phyloP scores from a whole-genome alignment of 2,797 vertebrate genomes.

The Garrulus glandarius region DNA sequence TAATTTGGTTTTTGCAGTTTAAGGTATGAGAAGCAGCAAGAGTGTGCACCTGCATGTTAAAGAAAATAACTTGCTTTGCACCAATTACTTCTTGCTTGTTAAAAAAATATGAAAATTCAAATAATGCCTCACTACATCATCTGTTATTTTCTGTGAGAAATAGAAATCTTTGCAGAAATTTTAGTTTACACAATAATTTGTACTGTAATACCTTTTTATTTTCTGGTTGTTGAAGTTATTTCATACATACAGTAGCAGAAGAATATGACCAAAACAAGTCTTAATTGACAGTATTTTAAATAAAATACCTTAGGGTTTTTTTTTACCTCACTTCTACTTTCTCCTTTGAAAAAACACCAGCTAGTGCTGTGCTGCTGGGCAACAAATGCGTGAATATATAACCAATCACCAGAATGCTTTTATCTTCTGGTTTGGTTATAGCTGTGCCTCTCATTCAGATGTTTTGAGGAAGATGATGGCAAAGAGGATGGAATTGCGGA shows the following conservation, averaged over 20 bases:
- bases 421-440: neutral
- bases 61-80: neutral
- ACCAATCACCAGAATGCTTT: neutral
- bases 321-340: neutral
- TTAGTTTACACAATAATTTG: neutral
- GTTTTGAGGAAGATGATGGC: neutral
- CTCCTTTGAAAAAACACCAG: neutral
- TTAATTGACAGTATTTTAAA: neutral
- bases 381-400: neutral
- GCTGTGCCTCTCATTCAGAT: neutral
- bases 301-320: neutral
- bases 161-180: neutral
- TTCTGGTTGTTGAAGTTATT: neutral
- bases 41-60: neutral
- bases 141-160: neutral
- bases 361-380: neutral
- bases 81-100: neutral
- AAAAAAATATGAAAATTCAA: neutral
- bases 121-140: neutral
- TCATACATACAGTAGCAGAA: neutral
- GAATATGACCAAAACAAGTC: neutral
- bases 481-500: neutral
- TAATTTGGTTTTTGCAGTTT: neutral
- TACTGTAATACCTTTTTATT: neutral
- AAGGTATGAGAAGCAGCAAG: neutral